A percentile compares a stretch with the other conserved stretches of the same genome.
These are phyloP conservation scores for Eupsilia transversa DNA, from an alignment of 2,888 invertebrate genomes.

Conservation along the genomic window DNA sequence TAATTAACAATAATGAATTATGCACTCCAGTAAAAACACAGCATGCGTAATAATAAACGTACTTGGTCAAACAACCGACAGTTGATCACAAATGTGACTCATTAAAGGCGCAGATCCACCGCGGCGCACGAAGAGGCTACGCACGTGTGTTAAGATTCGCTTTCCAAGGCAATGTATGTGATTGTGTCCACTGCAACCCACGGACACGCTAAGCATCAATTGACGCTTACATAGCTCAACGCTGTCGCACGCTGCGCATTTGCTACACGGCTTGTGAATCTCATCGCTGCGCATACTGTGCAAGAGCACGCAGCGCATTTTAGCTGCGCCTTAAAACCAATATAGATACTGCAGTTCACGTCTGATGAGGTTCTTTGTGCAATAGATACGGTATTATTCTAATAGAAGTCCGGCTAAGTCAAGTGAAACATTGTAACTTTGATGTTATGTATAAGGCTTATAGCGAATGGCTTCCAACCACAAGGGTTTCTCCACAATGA, in stretches of 20 bases:
- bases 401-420: neutral
- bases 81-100: conserved; percentile 26
- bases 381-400: conserved; percentile 7
- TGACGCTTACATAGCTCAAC: no score
- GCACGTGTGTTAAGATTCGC: no score
- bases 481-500: conserved; percentile 36
- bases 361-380: conserved; percentile 1
- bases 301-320: no score
- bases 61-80: neutral
- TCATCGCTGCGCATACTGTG: no score
- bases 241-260: no score
- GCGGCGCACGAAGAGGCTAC: no score
- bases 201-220: no score
- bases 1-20: neutral
- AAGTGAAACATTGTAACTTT: conserved; percentile 3
- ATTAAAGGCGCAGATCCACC: no score
- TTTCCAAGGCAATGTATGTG: no score
- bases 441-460: conserved; percentile 29
- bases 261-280: no score
- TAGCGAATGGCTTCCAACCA: conserved; percentile 19
- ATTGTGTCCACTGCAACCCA: no score
- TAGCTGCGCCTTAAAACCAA: conserved; percentile 21
- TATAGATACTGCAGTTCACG: conserved; percentile 9
- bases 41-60: neutral
- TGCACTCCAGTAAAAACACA: neutral